These are phyloP conservation scores for Odontamblyopus lacepedii DNA, from an alignment of 2,797 vertebrate species.

Conservation along the genomic window DNA sequence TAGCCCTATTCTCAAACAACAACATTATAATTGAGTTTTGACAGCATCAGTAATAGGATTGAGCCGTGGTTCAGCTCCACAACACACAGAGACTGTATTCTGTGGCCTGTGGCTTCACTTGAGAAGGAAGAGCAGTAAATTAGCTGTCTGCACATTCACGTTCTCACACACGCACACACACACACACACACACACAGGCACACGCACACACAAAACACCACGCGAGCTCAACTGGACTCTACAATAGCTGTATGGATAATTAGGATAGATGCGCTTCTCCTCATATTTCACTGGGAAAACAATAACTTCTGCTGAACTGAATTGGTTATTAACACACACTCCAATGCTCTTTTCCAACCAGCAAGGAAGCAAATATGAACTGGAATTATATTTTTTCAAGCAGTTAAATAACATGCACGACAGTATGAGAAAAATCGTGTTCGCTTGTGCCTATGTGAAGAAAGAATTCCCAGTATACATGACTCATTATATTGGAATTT, in stretches of 20 bases:
- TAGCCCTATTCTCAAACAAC: background rate
- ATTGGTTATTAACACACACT: background rate
- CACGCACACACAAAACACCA: too few relatives aligned
- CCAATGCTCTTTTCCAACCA: too few relatives aligned
- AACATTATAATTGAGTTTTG: background rate
- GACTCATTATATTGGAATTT: too few relatives aligned
- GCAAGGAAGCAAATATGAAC: too few relatives aligned
- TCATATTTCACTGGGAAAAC: background rate
- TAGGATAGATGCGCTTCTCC: background rate
- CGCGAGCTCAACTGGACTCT: too few relatives aligned
- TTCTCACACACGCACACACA: too few relatives aligned
- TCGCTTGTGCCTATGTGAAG: too few relatives aligned
- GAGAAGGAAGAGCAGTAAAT: background rate
- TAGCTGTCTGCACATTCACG: slow-evolving; percentile 2
- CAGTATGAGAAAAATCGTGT: too few relatives aligned
- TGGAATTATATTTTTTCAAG: too few relatives aligned
- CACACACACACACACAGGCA: too few relatives aligned
- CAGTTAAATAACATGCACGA: too few relatives aligned
- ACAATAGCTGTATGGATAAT: background rate
- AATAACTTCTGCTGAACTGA: background rate
- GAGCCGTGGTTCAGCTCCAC: background rate
- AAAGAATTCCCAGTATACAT: too few relatives aligned
- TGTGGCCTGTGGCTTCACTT: background rate
- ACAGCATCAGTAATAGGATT: background rate
- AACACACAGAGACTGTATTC: background rate